Percentiles rank a stretch among this genome's conserved stretches.
phyloP scores from a whole-genome alignment of 2,797 vertebrate genomes.

The Chaenodraco wilsoni region DNA sequence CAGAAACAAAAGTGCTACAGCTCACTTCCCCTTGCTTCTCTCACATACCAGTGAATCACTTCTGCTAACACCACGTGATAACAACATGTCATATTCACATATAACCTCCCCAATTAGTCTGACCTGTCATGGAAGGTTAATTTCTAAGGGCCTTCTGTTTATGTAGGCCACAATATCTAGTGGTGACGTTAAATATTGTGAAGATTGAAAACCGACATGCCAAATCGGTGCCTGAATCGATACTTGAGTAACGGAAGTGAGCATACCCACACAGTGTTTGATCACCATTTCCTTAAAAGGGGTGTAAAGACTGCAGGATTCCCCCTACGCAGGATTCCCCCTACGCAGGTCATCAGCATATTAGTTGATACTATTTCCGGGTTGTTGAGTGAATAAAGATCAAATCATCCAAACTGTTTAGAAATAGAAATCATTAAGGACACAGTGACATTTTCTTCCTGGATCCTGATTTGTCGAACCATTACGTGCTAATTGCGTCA shows the following conservation, averaged over 20 bases:
- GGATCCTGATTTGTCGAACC: background rate
- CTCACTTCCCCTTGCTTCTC: background rate
- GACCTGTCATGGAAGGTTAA: background rate
- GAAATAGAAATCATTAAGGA: background rate
- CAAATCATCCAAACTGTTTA: background rate
- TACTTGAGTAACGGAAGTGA: constrained; percentile 16
- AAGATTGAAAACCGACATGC: constrained; percentile 10
- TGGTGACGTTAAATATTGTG: constrained; percentile 10
- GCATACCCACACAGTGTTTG: constrained; percentile 10
- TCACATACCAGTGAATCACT: constrained; percentile 19
- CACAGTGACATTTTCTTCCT: background rate
- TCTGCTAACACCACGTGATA: constrained; percentile 17
- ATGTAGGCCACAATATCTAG: background rate
- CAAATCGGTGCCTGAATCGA: constrained; percentile 17
- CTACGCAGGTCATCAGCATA: background rate
- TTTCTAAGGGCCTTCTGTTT: background rate
- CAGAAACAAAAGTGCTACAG: constrained; percentile 16
- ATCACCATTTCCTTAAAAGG: constrained; percentile 1
- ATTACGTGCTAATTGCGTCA: background rate
- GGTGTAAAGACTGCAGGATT: constrained; percentile 2
- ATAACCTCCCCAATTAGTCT: background rate
- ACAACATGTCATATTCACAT: constrained; percentile 22
- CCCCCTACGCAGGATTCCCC: background rate
- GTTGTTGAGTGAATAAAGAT: background rate
- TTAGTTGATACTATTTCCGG: background rate